Conservation (phyloP, 2,888 invertebrate species). For the Saturnia pavonia region DNA sequence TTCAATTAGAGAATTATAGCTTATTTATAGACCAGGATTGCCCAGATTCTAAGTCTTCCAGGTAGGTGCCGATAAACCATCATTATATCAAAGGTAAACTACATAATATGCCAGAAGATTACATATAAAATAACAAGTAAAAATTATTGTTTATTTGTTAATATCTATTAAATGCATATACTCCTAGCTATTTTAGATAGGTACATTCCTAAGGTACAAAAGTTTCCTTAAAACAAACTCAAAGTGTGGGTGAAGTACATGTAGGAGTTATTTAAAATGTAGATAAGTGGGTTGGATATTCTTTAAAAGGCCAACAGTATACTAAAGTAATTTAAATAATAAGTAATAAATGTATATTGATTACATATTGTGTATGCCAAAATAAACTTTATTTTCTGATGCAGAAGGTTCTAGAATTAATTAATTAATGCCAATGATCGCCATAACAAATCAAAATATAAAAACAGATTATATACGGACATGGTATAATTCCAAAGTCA, state of each 20-base stretch:
- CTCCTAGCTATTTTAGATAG: not conserved
- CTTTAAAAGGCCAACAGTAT: slow-evolving; percentile 15
- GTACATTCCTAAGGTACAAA: not conserved
- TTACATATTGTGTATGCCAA: not conserved
- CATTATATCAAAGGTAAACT: not conserved
- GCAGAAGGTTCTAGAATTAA: not conserved
- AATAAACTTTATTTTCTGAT: slow-evolving; percentile 6
- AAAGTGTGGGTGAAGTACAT: slow-evolving; percentile 36
- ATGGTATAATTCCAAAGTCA: slow-evolving; percentile 14
- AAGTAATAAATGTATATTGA: slow-evolving; percentile 16
- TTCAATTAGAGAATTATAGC: no score
- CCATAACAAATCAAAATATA: slow-evolving; percentile 17
- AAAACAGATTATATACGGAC: slow-evolving; percentile 16
- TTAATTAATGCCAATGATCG: not conserved
- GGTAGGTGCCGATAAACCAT: not conserved
- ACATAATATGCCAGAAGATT: not conserved
- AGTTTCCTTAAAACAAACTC: slow-evolving; percentile 37
- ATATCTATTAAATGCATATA: not conserved
- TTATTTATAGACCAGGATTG: no score
- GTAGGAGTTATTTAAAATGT: slow-evolving; percentile 43
- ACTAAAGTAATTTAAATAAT: slow-evolving; percentile 10
- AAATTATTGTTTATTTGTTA: not conserved
- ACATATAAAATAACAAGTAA: not conserved
- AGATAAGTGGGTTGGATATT: slow-evolving; percentile 16
- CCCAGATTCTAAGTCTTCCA: no score